A percentile compares a stretch with the other conserved stretches of the same genome.
Conservation (phyloP, 2,888 invertebrate species). For the Pseudolycoriella hygida region DNA sequence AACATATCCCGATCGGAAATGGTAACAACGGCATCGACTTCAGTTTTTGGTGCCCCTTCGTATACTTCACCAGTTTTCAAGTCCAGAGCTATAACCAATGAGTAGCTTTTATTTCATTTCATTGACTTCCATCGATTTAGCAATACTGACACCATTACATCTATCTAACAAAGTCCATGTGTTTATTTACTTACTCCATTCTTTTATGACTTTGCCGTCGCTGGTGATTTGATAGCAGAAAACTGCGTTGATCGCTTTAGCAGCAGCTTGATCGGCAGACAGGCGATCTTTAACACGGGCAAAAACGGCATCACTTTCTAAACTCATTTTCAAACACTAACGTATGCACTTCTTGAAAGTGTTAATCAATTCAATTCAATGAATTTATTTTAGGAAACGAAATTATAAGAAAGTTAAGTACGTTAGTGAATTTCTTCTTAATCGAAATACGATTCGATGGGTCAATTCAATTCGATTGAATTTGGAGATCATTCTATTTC, state of each 20-base stretch:
- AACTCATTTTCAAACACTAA: conserved; percentile 57
- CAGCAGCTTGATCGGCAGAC: conserved; percentile 49
- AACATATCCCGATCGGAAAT: conserved; percentile 73
- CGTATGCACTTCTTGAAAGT: conserved; percentile 69
- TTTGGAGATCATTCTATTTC: too few relatives aligned
- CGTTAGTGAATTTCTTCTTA: too few relatives aligned
- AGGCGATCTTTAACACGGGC: conserved; percentile 54
- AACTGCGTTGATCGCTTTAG: conserved; percentile 63
- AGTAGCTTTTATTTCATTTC: not conserved
- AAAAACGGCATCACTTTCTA: conserved; percentile 68
- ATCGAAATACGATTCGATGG: too few relatives aligned
- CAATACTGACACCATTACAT: too few relatives aligned
- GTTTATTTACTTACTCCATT: conserved; percentile 71
- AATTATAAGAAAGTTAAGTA: too few relatives aligned
- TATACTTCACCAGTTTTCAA: conserved; percentile 62
- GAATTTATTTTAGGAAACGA: too few relatives aligned
- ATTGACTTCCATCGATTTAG: too few relatives aligned
- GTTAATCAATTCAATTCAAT: too few relatives aligned
- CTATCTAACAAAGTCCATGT: not conserved
- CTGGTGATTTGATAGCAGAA: conserved; percentile 74
- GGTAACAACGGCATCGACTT: conserved; percentile 72
- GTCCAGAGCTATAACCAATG: conserved; percentile 56
- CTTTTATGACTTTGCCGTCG: conserved; percentile 57
- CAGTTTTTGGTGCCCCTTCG: conserved; percentile 54
- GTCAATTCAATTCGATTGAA: too few relatives aligned